Conservation (phyloP, 1,140 invertebrate genomes). For the Zaprionus taronus region DNA sequence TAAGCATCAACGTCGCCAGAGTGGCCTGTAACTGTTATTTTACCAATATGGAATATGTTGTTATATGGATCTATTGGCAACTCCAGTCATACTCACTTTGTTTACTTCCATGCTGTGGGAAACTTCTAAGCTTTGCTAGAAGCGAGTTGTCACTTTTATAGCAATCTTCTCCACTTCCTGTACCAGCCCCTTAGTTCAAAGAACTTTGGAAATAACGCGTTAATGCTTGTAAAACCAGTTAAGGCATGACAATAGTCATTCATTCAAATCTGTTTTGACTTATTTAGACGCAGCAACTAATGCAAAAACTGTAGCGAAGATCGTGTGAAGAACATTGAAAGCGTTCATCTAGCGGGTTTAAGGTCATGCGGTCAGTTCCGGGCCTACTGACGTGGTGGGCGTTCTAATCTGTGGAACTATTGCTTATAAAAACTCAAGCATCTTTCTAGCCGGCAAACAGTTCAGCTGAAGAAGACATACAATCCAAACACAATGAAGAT, state of each 20-base stretch:
- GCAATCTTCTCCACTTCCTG: constrained; percentile 60
- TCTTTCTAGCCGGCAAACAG: constrained; percentile 44
- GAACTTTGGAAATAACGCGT: constrained; percentile 46
- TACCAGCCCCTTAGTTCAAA: constrained; percentile 73
- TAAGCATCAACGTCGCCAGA: constrained; percentile 20
- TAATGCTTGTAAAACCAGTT: constrained; percentile 59
- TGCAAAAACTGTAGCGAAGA: constrained; percentile 49
- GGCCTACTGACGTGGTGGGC: constrained; percentile 56
- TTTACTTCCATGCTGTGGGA: constrained; percentile 45
- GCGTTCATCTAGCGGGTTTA: constrained; percentile 64
- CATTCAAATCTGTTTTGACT: constrained; percentile 49
- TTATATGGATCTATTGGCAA: neutral
- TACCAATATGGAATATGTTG: neutral
- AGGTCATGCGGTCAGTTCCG: constrained; percentile 69
- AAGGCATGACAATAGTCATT: constrained; percentile 14
- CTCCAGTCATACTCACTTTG: constrained; percentile 46
- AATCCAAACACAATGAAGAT: constrained; percentile 56
- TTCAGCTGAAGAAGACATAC: constrained; percentile 55
- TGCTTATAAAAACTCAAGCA: constrained; percentile 63
- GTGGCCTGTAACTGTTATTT: constrained; percentile 15
- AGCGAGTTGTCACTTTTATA: constrained; percentile 59
- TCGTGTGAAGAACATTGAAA: constrained; percentile 73
- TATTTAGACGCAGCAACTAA: constrained; percentile 69
- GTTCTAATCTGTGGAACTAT: constrained; percentile 33
- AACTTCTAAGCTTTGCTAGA: constrained; percentile 50